Evolutionary conservation across 2,888 invertebrate species (phyloP), one percentile per base, ranked within the genome.

Genomic region (Leucania comma): DNA sequence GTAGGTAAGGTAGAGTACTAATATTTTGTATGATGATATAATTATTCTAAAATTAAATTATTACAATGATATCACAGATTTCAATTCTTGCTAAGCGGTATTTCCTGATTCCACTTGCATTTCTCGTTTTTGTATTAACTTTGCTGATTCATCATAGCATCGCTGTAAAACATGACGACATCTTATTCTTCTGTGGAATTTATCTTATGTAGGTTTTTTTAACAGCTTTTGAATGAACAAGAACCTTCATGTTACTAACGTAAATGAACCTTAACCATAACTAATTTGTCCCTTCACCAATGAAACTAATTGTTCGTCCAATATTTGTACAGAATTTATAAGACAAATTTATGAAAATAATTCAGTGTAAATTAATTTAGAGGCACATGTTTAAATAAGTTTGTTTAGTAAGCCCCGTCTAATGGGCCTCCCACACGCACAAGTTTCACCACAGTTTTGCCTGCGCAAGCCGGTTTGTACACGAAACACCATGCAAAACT

Each of bases 241-340:
- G 12, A 46, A 54, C n/a, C 29, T 24, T 24, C 20, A 24, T 42
- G 32, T 56, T 32, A 69, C n/a, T n/a, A 26, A 29, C 42, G 24
- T 56, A 68, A 74, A 56, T 54, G 68, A 76, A 76, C 76, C 57
- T 57, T 66, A 74, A 70, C 79, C 63, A n/a, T 42, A 74, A 72
- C 65, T 68, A 66, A 82, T 80, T 75, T 77, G 63, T 70, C 68
- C 58, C 72, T 71, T 56, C 63, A 54, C 65, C 80, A 74, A 82
- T 77, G 71, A 82, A 72, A 61, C 61, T 82, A 75, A 82, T 77
- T 80, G 63, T 68, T 57, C 46, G 22, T 59, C 38, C 66, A 72
- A 69, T 54, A 67, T 71, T 67, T 61, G 61, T 57, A 59, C 32
- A 56, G 29, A 50, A 51, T 69, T 56, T 61, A 71, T n/a, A 64